phyloP scores from a whole-genome alignment of 2,888 invertebrate species.

The Hyles lineata region DNA sequence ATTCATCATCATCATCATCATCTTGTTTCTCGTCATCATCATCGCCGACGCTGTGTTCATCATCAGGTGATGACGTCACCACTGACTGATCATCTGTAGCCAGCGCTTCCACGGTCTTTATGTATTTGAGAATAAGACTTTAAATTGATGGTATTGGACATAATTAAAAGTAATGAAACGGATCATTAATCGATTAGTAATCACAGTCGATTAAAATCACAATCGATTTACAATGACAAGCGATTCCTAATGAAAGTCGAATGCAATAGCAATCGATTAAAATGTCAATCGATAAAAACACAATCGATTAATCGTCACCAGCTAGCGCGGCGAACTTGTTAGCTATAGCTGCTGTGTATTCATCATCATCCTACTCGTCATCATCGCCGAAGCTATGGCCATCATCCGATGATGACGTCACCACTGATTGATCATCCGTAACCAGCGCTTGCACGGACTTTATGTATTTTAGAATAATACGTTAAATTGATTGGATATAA shows the following conservation, averaged over 20 bases:
- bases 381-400: slow-evolving; percentile 43
- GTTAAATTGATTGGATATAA: too few species aligned
- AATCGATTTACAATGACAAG: too few species aligned
- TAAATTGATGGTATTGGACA: too few species aligned
- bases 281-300: neutral
- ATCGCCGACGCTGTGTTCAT: slow-evolving; percentile 43
- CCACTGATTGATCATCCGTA: slow-evolving; percentile 46
- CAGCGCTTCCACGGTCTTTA: slow-evolving; percentile 71
- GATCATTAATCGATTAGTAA: too few species aligned
- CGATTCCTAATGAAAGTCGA: neutral
- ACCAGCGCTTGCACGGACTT: slow-evolving; percentile 75
- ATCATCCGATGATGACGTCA: slow-evolving; percentile 45
- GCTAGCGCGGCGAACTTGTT: slow-evolving; percentile 31
- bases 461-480: too few species aligned
- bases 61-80: slow-evolving; percentile 46
- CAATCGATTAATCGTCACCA: slow-evolving; percentile 23
- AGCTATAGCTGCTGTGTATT: slow-evolving; percentile 30
- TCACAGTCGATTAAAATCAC: too few species aligned
- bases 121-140: too few species aligned
- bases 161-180: too few species aligned
- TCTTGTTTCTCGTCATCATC: slow-evolving; percentile 45
- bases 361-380: slow-evolving; percentile 32
- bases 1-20: slow-evolving; percentile 28
- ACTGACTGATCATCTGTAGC: slow-evolving; percentile 52
- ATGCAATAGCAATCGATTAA: neutral